phyloP scores from a whole-genome alignment of 2,888 invertebrate species.

The Chrysolina haemoptera region DNA sequence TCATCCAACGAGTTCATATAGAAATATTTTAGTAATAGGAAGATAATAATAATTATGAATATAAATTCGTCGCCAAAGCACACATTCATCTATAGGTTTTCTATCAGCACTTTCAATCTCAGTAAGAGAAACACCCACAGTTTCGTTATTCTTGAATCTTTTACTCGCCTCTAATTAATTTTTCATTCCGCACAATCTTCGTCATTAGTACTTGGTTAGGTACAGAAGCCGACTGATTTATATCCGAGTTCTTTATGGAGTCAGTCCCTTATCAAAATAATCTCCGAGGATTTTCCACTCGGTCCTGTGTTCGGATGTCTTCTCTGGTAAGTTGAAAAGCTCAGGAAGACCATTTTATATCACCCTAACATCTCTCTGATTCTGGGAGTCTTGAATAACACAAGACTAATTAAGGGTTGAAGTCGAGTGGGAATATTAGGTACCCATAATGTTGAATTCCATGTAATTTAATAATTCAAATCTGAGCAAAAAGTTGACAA shows the following conservation, averaged over 20 bases:
- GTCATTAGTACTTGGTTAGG: slow-evolving; percentile 42
- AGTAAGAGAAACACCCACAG: not conserved
- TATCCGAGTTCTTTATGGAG: slow-evolving; percentile 38
- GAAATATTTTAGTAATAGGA: no score
- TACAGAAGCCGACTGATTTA: slow-evolving; percentile 35
- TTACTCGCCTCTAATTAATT: slow-evolving; percentile 28
- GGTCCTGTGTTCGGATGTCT: not conserved
- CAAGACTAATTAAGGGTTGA: slow-evolving; percentile 15
- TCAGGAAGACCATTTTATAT: slow-evolving; percentile 19
- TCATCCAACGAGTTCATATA: no score
- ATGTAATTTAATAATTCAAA: not conserved
- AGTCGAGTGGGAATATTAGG: not conserved
- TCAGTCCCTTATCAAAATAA: slow-evolving; percentile 33
- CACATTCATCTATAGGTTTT: no score
- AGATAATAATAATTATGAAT: no score
- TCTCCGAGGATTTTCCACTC: slow-evolving; percentile 32
- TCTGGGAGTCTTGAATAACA: slow-evolving; percentile 14
- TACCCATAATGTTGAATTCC: not conserved
- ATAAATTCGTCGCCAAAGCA: no score
- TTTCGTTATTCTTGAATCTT: not conserved
- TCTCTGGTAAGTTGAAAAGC: not conserved
- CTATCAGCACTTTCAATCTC: no score
- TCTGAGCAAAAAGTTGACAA: not conserved
- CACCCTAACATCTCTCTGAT: slow-evolving; percentile 19
- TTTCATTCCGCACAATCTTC: slow-evolving; percentile 34